These are phyloP conservation scores for Epicampocera succincta DNA, from an alignment of 2,888 invertebrate genomes.

Conservation along the genomic window DNA sequence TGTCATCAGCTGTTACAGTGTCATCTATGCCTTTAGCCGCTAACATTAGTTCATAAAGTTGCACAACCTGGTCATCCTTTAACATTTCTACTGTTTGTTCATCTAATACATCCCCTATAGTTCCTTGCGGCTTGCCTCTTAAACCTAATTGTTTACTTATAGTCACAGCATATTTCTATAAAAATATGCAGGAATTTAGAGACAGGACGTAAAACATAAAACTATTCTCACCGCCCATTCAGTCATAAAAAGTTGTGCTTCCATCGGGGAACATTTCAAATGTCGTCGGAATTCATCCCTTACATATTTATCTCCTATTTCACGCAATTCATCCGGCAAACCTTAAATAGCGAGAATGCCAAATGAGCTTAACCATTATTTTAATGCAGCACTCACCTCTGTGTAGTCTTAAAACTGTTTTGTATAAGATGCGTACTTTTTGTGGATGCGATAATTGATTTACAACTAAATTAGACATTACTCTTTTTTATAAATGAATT, in stretches of 20 bases:
- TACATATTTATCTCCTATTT: slow-evolving; percentile 89
- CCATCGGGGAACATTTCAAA: slow-evolving; percentile 86
- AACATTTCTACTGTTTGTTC: slow-evolving; percentile 86
- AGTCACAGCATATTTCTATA: slow-evolving; percentile 88
- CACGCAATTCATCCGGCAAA: slow-evolving; percentile 86
- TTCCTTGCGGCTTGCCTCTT: slow-evolving; percentile 84
- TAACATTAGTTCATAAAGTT: slow-evolving; percentile 91
- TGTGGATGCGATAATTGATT: slow-evolving; percentile 83
- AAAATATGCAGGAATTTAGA: background rate
- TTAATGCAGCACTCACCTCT: slow-evolving; percentile 81
- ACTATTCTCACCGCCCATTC: slow-evolving; percentile 90
- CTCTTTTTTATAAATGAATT: background rate
- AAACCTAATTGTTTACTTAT: slow-evolving; percentile 89
- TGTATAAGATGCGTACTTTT: slow-evolving; percentile 88
- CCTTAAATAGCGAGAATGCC: slow-evolving; percentile 76
- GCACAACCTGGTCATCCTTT: slow-evolving; percentile 91
- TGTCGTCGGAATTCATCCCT: slow-evolving; percentile 93
- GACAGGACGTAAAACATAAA: too few relatives aligned
- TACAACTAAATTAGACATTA: slow-evolving; percentile 76
- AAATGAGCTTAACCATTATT: background rate
- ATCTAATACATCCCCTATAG: slow-evolving; percentile 86
- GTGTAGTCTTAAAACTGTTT: slow-evolving; percentile 90
- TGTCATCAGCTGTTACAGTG: slow-evolving; percentile 73
- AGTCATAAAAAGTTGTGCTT: slow-evolving; percentile 89
- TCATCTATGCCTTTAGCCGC: slow-evolving; percentile 83